Conservation (phyloP, 2,888 invertebrate genomes). For the Drosophila subquinaria region DNA sequence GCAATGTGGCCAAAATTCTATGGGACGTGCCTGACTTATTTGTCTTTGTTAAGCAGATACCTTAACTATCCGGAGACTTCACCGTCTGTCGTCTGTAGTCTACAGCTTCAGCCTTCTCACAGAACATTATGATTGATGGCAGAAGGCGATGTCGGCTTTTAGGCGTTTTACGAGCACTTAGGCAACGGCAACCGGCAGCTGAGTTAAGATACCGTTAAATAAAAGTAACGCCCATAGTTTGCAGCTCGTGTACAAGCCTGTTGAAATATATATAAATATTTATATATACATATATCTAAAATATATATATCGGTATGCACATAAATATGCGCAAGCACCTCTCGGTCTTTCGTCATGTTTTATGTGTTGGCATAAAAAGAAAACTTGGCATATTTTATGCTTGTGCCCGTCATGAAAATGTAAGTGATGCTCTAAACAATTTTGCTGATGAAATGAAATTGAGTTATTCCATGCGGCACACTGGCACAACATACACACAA, state of each 20-base stretch:
- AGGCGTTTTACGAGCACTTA: constrained; percentile 72
- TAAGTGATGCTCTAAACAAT: constrained; percentile 78
- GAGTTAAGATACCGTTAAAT: constrained; percentile 66
- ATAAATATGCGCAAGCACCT: constrained; percentile 33
- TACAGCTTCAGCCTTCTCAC: not conserved
- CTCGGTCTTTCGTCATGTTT: constrained; percentile 42
- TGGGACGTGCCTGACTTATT: constrained; percentile 50
- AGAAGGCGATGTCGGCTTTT: constrained; percentile 57
- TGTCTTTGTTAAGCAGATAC: constrained; percentile 65
- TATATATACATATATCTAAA: not conserved
- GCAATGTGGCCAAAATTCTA: constrained; percentile 52
- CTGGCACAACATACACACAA: constrained; percentile 14
- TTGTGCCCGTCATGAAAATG: constrained; percentile 68
- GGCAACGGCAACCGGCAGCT: constrained; percentile 38
- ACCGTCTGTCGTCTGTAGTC: not conserved
- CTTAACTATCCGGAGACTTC: constrained; percentile 16
- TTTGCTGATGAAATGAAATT: constrained; percentile 78
- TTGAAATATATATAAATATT: not conserved
- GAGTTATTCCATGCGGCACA: constrained; percentile 64
- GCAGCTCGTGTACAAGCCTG: constrained; percentile 42
- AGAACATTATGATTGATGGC: constrained; percentile 68
- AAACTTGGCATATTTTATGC: constrained; percentile 73
- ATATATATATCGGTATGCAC: constrained; percentile 11
- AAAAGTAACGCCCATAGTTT: constrained; percentile 69
- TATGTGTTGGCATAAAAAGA: constrained; percentile 64